A percentile compares a stretch with the other conserved stretches of the same genome.
phyloP scores from a whole-genome alignment of 2,797 vertebrate species.

The Dallia pectoralis region DNA sequence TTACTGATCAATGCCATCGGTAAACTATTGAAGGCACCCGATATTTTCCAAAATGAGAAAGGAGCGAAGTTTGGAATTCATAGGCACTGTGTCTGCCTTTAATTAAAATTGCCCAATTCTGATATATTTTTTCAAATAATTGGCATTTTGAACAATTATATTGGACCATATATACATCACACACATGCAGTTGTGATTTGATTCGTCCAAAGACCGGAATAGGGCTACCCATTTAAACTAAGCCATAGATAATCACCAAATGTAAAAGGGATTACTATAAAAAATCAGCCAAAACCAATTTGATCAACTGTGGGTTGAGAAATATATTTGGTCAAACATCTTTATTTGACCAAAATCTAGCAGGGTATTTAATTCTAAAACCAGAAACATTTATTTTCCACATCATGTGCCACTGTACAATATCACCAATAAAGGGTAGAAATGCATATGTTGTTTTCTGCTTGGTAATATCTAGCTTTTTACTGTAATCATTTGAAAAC shows the following conservation, averaged over 20 bases:
- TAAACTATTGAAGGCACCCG: too few species aligned
- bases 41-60: too few species aligned
- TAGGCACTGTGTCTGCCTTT: too few species aligned
- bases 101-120: too few species aligned
- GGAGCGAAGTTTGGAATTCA: too few species aligned
- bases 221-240: too few species aligned
- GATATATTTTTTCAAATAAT: too few species aligned
- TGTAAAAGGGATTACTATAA: conserved; percentile 9
- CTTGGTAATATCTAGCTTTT: conserved; percentile 9
- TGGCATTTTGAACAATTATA: too few species aligned
- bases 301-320: conserved; percentile 2
- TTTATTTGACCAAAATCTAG: conserved; percentile 18
- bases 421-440: conserved; percentile 65
- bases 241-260: conserved; percentile 1
- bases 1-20: too few species aligned
- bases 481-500: not conserved
- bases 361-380: conserved; percentile 42
- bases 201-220: too few species aligned
- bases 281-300: conserved; percentile 22
- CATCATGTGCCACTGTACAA: conserved; percentile 61
- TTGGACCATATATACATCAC: too few species aligned
- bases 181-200: too few species aligned
- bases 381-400: conserved; percentile 42
- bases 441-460: conserved; percentile 41
- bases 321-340: conserved; percentile 18